phyloP scores from a whole-genome alignment of 2,113 vertebrate species.

The Neolamprologus devosi region DNA sequence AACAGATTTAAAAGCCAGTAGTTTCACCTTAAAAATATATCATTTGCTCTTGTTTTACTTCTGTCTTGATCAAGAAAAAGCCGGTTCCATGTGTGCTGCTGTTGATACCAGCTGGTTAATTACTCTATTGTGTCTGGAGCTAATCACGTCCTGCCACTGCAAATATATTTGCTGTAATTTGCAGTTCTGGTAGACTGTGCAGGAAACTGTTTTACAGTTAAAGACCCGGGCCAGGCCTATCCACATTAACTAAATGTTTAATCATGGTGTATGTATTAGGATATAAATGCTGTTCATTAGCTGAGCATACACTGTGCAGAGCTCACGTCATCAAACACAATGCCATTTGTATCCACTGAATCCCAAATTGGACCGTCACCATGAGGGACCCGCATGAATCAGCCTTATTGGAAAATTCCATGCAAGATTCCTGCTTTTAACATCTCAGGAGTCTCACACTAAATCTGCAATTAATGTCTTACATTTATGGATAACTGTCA shows the following conservation, averaged over 20 bases:
- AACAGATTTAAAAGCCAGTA: not conserved
- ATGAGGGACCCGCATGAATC: slow-evolving; percentile 20
- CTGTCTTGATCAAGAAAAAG: not conserved
- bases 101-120: not conserved
- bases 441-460: not conserved
- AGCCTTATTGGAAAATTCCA: slow-evolving; percentile 1
- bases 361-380: slow-evolving; percentile 32
- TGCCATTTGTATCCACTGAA: not conserved
- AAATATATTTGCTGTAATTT: slow-evolving; percentile 1
- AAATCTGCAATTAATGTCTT: not conserved
- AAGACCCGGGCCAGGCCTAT: not conserved
- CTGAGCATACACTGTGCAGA: not conserved
- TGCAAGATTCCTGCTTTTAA: not conserved
- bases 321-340: not conserved
- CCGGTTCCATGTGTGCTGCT: not conserved
- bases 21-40: not conserved
- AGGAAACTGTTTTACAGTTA: slow-evolving; percentile 10
- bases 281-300: slow-evolving; percentile 32
- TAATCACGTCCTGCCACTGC: not conserved
- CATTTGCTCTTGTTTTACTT: not conserved
- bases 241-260: slow-evolving; percentile 1
- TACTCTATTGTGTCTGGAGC: not conserved
- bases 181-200: not conserved
- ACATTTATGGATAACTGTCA: not conserved
- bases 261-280: slow-evolving; percentile 8